Evolutionary conservation across 1,140 invertebrate species (phyloP).

Genomic region (Atta texana): DNA sequence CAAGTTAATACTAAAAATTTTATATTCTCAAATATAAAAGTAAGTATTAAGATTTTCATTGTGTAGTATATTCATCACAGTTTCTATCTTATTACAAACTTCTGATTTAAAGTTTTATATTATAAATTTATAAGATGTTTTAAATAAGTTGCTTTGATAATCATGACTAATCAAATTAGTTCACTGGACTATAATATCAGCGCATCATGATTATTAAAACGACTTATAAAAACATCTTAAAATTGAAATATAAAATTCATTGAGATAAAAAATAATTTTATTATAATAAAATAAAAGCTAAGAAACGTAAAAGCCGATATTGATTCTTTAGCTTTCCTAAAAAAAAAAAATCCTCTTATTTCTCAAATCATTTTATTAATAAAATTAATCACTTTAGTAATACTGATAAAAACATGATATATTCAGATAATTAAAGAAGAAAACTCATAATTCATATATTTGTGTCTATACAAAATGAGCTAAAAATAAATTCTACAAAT

Average conservation of each 20-base stretch:
- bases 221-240: not conserved
- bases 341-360: too few relatives aligned
- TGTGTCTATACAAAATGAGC: too few relatives aligned
- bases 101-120: not conserved
- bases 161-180: not conserved
- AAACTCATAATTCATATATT: too few relatives aligned
- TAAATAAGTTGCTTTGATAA: not conserved
- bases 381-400: too few relatives aligned
- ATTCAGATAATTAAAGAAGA: too few relatives aligned
- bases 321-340: too few relatives aligned
- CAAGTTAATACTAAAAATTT: conserved; percentile 8
- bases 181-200: not conserved
- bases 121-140: not conserved
- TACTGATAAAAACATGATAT: too few relatives aligned
- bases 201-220: not conserved
- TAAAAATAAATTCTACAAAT: too few relatives aligned
- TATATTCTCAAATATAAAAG: not conserved
- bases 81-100: not conserved
- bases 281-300: not conserved
- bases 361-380: too few relatives aligned
- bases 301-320: not conserved
- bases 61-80: not conserved
- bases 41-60: not conserved
- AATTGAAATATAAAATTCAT: not conserved
- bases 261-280: not conserved